phyloP scores from a whole-genome alignment of 2,888 invertebrate genomes.

The Chymomyza caudatula region DNA sequence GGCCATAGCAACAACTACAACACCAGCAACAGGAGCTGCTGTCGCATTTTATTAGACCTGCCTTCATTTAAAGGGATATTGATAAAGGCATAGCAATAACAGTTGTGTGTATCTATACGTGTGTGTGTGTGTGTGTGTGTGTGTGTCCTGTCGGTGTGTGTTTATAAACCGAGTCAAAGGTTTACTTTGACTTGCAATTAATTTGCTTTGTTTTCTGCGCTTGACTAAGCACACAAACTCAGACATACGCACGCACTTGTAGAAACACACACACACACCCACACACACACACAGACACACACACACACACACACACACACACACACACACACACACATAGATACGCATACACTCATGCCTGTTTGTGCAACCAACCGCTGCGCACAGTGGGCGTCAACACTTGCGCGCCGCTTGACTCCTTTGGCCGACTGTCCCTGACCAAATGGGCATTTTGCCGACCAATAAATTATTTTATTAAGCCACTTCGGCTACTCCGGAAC shows the following conservation, averaged over 20 bases:
- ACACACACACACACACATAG: not conserved
- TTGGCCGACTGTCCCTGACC: conserved; percentile 10
- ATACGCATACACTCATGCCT: conserved; percentile 8
- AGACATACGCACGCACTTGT: conserved; percentile 1
- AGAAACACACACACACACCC: too few relatives aligned
- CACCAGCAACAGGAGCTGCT: conserved; percentile 40
- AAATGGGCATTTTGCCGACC: conserved; percentile 60
- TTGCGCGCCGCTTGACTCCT: conserved; percentile 9
- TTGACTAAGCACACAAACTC: conserved; percentile 47
- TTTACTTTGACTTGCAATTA: conserved; percentile 73
- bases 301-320: not conserved
- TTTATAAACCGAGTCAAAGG: conserved; percentile 45
- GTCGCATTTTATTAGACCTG: conserved; percentile 68
- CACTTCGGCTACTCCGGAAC: conserved; percentile 38
- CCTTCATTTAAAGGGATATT: conserved; percentile 55
- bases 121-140: not conserved
- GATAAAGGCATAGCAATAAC: conserved; percentile 61
- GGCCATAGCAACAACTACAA: not conserved
- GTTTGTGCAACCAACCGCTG: conserved; percentile 14
- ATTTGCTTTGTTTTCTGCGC: conserved; percentile 74
- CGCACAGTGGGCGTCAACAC: conserved; percentile 9
- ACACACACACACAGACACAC: not conserved
- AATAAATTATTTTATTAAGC: conserved; percentile 72
- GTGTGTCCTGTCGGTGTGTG: not conserved
- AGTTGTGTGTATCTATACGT: conserved; percentile 20